Base-by-base conservation (phyloP, 2,797 vertebrate species). In the Sebastolobus altivelis region DNA sequence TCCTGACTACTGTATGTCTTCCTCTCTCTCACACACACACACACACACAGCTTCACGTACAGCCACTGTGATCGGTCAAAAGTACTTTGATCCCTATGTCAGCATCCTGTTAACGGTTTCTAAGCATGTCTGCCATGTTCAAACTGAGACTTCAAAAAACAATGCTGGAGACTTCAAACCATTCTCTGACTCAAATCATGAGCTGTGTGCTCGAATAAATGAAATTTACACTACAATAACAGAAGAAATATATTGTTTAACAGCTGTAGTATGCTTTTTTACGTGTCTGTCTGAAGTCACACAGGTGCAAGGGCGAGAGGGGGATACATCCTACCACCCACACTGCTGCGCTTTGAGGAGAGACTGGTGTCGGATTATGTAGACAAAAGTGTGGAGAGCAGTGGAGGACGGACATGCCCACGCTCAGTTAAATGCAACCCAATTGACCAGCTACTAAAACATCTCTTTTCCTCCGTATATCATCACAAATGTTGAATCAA, bases 271-370 rank as follows among this genome's bases (percentile, higher is more conserved):
- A 11, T 27, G 29, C 38, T 14, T 37, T 35, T 16, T 54, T 16
- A 27, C 10, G 6, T 11, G 1, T 66, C 7, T 2, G 18, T 52
- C 25, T 33, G 18, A 31, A 38, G 27, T 22, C 9, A 37, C 3
- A n/a, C 22, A n/a, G 18, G 8, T 18, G 14, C 9, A 58, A 6
- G 22, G 8, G n/a, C 2, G 54, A 59, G 29, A 29, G 6, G 29
- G 20, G 12, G 29, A 54, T 27, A 70, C n/a, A 9, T 60, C 14
- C 52, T 43, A 5, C 20, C 61, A 86, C 95, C 73, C 81, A 94
- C 54, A 85, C 88, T 38, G 72, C 22, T 92, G 33, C 88, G 94
- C 29, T 94, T 90, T 80, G 72, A 81, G 52, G 91, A 92, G 63
- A 92, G 18, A 20, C 7, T 6, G 3, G 3, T n/a, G 40, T 89